Base-by-base conservation (phyloP, 1,140 invertebrate species). In the Euura lappo region DNA sequence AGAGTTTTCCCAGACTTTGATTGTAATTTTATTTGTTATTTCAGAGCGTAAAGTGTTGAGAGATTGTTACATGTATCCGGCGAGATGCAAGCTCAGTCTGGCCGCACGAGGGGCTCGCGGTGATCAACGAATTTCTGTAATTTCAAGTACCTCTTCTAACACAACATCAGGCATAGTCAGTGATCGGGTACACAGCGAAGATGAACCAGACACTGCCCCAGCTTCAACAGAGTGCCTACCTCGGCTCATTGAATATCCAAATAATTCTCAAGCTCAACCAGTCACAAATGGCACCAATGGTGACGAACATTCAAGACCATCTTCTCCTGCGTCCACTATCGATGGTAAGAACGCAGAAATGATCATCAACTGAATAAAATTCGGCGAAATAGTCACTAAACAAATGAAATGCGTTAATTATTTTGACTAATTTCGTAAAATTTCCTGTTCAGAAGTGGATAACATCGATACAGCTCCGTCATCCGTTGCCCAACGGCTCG, bases 161-260 rank as follows among this genome's bases (percentile, higher is more conserved):
- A 98, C 96, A 51, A 98, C 97, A 3, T 97, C 96, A 5, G 97
- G 97, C 67, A 98, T 98, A 74, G 96, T 97, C 7, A 98, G 96
- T 83, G 97, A 98, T 85, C 91, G 95, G 75, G 95, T 98, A 68
- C 96, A 97, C 84, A 97, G 96, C 70, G 93, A 98, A 86, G 96
- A 98, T 84, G 96, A 97, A 85, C 89, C 95, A 72, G 95, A 96
- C 87, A 95, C 80, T 77, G 90, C 78, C 76, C 91, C 80, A 81
- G 91, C 72, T 79, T 91, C 74, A 28, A 86, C 82, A 10, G 84
- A 86, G 71, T 86, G 85, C 71, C 75, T 86, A 51, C 82, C 85
- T 13, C 79, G 83, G 45, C 79, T 87, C 13, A 84, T 82, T 13
- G 86, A 87, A 72, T 79, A 76, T 42, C 46, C 77, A 44, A 60